Base-by-base conservation (phyloP, 2,797 vertebrate species). In the Holocentrus rufus region DNA sequence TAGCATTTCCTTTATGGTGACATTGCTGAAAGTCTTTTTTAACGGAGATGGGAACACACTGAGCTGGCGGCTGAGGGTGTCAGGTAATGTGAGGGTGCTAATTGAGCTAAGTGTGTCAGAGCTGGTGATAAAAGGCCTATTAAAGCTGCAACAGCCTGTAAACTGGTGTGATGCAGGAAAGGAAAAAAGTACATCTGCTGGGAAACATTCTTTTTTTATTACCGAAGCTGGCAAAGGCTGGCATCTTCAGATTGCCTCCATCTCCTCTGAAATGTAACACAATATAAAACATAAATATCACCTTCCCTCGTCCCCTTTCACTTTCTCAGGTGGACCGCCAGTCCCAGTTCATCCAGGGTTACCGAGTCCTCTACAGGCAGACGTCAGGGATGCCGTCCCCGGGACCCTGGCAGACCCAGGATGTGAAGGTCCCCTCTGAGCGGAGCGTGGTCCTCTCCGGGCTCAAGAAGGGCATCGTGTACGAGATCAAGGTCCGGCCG, bases 281-380 rank as follows among this genome's bases (percentile, higher is more conserved):
- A 31, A 7, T 7, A 8, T 34, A 34, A 34, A 1, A 34, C 31
- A n/a, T n/a, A n/a, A n/a, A n/a, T n/a, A n/a, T 49, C 20, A 83
- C 49, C 30, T 22, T 62, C 5, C 15, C 22, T 2, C 18, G 7
- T 50, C n/a, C 65, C 62, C 1, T n/a, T 78, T 73, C 20, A 5
- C 55, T 76, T 23, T 61, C 62, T 74, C 80, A 99, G 98, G 97
- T 99, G 81, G 98, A 99, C 74, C 96, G 97, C 11, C 98, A 98
- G 72, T 98, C 96, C 10, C 98, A 99, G 90, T 99, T 99, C 87
- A 98, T 99, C 90, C 98, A 99, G 92, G 98, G 98, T 58, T 99
- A 98, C 92, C 89, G 97, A 46, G 95, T 99, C 54, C 90, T 99
- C 83, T 98, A 96, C 78, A 95, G 98, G 60, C 97, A 99, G 85